Conservation (phyloP, 2,888 invertebrate genomes). For the Labia minor region DNA sequence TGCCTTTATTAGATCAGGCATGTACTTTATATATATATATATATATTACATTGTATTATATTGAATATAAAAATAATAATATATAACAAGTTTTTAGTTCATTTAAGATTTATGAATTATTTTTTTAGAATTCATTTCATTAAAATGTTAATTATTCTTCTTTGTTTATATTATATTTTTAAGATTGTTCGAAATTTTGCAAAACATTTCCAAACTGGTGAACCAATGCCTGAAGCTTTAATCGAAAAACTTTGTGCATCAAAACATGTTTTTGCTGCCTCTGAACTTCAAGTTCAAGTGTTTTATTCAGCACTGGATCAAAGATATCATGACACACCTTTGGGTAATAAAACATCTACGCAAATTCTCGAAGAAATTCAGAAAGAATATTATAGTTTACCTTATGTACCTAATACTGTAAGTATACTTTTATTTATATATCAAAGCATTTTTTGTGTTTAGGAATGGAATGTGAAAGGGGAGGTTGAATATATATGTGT, state of each 20-base stretch:
- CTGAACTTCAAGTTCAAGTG: conserved; percentile 79
- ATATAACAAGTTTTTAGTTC: background rate
- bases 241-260: conserved; percentile 69
- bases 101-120: too few species aligned
- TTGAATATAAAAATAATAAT: background rate
- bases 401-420: conserved; percentile 78
- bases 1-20: background rate
- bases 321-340: conserved; percentile 62
- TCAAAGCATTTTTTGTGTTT: background rate
- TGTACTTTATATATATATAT: too few species aligned
- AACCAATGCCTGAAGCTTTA: conserved; percentile 69
- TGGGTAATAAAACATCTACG: conserved; percentile 48
- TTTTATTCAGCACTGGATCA: conserved; percentile 90
- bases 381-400: conserved; percentile 70
- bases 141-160: too few species aligned
- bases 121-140: too few species aligned
- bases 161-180: too few species aligned
- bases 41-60: too few species aligned
- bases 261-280: conserved; percentile 77
- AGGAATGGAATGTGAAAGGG: background rate
- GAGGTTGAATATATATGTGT: too few species aligned
- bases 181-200: conserved; percentile 77
- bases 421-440: conserved; percentile 29
- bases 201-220: conserved; percentile 79
- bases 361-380: conserved; percentile 67